A percentile compares a stretch with the other conserved stretches of the same genome.
phyloP scores from a whole-genome alignment of 1,140 invertebrate genomes.

The Scaptomyza pallida region DNA sequence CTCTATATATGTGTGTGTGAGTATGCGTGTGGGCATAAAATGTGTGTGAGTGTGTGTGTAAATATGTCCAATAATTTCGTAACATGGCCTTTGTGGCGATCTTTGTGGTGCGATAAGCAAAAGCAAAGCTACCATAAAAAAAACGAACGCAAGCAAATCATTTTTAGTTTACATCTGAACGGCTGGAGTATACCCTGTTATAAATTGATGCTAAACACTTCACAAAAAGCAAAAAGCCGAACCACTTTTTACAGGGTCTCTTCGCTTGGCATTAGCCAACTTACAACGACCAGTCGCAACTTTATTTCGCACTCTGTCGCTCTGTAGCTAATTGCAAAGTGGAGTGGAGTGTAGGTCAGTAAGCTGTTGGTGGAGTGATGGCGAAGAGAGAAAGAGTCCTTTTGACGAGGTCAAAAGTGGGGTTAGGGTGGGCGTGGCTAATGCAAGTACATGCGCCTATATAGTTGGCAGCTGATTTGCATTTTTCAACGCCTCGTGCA shows the following conservation, averaged over 20 bases:
- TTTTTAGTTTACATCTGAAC: neutral
- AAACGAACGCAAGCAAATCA: neutral
- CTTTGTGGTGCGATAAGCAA: constrained; percentile 69
- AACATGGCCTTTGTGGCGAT: constrained; percentile 82
- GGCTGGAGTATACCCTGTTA: constrained; percentile 7
- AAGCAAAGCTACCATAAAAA: constrained; percentile 25
- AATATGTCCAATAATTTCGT: constrained; percentile 78
- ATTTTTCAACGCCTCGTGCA: constrained; percentile 29
- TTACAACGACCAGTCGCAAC: constrained; percentile 48
- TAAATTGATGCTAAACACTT: neutral
- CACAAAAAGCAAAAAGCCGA: too few species aligned
- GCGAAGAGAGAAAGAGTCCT: constrained; percentile 7
- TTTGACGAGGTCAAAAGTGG: constrained; percentile 31
- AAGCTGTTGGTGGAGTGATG: neutral
- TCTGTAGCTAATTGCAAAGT: constrained; percentile 36
- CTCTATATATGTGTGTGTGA: neutral
- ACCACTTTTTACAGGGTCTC: constrained; percentile 12
- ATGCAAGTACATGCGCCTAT: constrained; percentile 20
- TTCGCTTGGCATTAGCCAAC: neutral
- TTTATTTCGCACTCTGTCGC: constrained; percentile 49
- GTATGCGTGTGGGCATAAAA: constrained; percentile 4
- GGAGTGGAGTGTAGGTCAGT: neutral
- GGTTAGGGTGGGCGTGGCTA: constrained; percentile 27
- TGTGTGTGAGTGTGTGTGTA: constrained; percentile 29
- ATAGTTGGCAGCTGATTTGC: constrained; percentile 37